Evolutionary conservation across 2,113 vertebrate species (phyloP).

Genomic region (Struthidea cinerea): DNA sequence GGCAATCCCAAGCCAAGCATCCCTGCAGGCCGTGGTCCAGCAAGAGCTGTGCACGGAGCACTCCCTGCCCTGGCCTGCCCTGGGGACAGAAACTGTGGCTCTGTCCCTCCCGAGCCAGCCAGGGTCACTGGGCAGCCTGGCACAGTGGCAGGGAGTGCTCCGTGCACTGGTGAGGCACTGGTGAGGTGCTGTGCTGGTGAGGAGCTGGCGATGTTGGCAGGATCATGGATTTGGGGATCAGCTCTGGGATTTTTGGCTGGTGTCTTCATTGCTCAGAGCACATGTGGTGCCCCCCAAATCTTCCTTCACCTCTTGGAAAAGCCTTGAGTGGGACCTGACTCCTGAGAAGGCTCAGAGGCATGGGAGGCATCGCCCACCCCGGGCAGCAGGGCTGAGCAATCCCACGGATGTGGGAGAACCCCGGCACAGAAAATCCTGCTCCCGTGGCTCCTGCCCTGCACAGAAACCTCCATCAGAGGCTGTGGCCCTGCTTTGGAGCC

Average conservation of each 20-base stretch:
- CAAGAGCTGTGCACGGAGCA: not conserved
- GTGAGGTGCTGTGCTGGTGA: not conserved
- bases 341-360: not conserved
- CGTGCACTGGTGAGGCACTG: too few species aligned
- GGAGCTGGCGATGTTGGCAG: not conserved
- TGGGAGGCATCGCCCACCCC: not conserved
- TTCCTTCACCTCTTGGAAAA: not conserved
- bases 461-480: accelerated
- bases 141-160: accelerated
- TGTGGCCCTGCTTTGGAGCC: not conserved
- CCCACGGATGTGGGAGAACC: not conserved
- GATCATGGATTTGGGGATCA: accelerated
- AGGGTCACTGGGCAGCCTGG: not conserved
- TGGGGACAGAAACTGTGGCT: not conserved
- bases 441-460: not conserved
- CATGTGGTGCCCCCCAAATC: accelerated
- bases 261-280: not conserved
- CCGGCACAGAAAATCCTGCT: not conserved
- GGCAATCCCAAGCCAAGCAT: conserved; percentile 23
- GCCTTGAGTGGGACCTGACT: accelerated
- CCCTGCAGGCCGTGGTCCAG: not conserved
- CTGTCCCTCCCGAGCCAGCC: not conserved
- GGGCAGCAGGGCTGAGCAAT: not conserved
- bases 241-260: not conserved
- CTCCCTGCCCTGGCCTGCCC: not conserved